Conservation (phyloP, 2,888 invertebrate species). For the Caenorhabditis macrosperma region DNA sequence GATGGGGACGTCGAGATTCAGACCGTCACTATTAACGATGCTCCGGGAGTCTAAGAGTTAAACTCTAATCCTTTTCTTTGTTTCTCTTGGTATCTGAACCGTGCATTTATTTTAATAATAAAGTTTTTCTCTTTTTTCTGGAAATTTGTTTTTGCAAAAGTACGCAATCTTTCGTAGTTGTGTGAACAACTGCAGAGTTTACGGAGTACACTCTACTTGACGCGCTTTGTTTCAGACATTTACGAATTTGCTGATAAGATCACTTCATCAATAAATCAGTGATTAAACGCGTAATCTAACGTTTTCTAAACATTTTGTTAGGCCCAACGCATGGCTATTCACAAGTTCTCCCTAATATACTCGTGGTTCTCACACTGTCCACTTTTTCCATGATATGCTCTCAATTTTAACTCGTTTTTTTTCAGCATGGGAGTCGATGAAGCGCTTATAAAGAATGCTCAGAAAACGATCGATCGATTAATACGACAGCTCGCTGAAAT, state of each 20-base stretch:
- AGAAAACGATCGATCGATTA: slow-evolving; percentile 85
- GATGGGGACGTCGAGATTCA: slow-evolving; percentile 75
- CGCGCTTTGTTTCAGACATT: background rate
- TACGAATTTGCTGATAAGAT: too few relatives aligned
- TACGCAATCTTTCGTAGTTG: background rate
- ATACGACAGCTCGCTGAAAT: slow-evolving; percentile 86
- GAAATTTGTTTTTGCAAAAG: slow-evolving; percentile 1
- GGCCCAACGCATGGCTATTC: too few relatives aligned
- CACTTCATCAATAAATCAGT: too few relatives aligned
- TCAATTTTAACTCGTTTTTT: too few relatives aligned
- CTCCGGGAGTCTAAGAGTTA: slow-evolving; percentile 70
- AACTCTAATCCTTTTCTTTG: background rate
- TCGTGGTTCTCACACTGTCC: too few relatives aligned
- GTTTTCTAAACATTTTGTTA: too few relatives aligned
- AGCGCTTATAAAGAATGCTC: slow-evolving; percentile 83
- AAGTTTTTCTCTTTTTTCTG: background rate
- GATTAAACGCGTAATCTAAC: too few relatives aligned
- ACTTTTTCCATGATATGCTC: too few relatives aligned
- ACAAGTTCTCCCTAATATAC: too few relatives aligned
- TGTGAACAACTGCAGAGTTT: slow-evolving; percentile 5
- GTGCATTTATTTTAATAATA: too few relatives aligned
- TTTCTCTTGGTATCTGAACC: too few relatives aligned
- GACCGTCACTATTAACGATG: slow-evolving; percentile 78
- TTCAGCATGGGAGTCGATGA: slow-evolving; percentile 81
- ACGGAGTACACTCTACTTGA: slow-evolving; percentile 16